Evolutionary conservation across 2,797 vertebrate genomes (phyloP).

Genomic region (Squalus acanthias): DNA sequence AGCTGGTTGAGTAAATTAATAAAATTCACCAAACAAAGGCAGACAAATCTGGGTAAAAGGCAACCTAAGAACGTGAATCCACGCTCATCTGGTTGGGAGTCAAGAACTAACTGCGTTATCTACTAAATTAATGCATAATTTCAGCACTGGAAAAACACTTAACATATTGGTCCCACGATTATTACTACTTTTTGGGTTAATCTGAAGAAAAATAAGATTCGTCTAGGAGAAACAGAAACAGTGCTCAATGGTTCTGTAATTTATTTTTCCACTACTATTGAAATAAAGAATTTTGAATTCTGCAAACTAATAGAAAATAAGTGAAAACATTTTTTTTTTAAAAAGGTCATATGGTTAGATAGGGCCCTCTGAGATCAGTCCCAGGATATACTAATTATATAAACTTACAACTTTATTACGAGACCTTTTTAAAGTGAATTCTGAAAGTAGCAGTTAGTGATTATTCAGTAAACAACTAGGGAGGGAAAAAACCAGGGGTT

Average conservation of each 20-base stretch:
- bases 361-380: neutral
- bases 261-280: neutral
- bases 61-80: neutral
- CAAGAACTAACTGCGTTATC: neutral
- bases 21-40: neutral
- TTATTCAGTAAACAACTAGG: neutral
- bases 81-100: neutral
- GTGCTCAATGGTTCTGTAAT: neutral
- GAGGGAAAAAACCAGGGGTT: neutral
- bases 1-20: neutral
- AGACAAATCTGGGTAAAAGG: neutral
- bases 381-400: neutral
- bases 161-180: neutral
- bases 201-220: neutral
- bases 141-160: neutral
- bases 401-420: neutral
- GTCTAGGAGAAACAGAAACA: too few relatives aligned
- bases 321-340: neutral
- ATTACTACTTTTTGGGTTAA: neutral
- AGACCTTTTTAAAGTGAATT: neutral
- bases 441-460: neutral
- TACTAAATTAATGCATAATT: neutral
- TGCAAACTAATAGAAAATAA: neutral
- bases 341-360: neutral
- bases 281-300: neutral